Percentiles rank a stretch among this genome's conserved stretches.
Conservation (phyloP, 2,888 invertebrate genomes). For the Leptogaster cylindrica region DNA sequence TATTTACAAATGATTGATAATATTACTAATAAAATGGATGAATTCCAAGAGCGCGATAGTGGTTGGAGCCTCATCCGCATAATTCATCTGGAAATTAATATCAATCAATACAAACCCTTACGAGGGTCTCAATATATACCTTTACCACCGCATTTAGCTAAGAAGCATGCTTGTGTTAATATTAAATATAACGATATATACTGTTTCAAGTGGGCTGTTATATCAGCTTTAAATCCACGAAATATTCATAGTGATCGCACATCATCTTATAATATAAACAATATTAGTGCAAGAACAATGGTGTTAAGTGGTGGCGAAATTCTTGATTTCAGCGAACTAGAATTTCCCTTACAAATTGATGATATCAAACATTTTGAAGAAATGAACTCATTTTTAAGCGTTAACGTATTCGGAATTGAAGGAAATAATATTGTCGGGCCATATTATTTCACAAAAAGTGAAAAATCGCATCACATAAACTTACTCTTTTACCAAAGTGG, state of each 20-base stretch:
- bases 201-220: too few relatives aligned
- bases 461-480: constrained; percentile 4
- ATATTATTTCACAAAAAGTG: not conserved
- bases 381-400: constrained; percentile 45
- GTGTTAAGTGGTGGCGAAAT: constrained; percentile 43
- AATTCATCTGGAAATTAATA: not conserved
- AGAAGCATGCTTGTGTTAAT: constrained; percentile 49
- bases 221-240: constrained; percentile 47
- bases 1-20: too few relatives aligned
- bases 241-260: not conserved
- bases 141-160: not conserved
- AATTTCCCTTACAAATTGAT: constrained; percentile 49
- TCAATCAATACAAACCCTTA: not conserved
- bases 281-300: constrained; percentile 43
- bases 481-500: not conserved
- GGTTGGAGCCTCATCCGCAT: too few relatives aligned
- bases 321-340: constrained; percentile 48
- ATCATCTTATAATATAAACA: constrained; percentile 38
- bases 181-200: constrained; percentile 48
- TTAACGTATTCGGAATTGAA: constrained; percentile 42
- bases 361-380: constrained; percentile 49
- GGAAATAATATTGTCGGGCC: not conserved
- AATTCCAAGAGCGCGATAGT: too few relatives aligned
- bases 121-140: constrained; percentile 30
- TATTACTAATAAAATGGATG: too few relatives aligned